Base-by-base conservation (phyloP, 1,140 invertebrate species). In the Caenorhabditis elegans region DNA sequence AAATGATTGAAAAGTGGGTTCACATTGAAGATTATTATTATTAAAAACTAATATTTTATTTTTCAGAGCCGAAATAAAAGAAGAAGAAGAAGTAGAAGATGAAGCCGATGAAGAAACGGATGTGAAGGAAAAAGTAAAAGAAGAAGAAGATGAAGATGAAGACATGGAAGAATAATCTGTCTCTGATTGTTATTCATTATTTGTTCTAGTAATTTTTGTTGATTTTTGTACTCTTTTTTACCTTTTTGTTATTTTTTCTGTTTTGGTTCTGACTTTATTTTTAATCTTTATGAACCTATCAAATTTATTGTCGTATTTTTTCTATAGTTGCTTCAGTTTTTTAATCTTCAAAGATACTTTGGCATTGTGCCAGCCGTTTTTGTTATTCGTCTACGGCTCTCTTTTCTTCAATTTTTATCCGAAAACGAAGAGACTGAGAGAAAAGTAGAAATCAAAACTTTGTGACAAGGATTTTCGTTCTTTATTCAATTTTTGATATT, bases 101-200 rank as follows among this genome's bases (percentile, higher is more conserved):
- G 47, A 17, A 11, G 26, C 17, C 10, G 51, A 70, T 11, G 60
- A 70, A 43, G 8, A 5, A 3, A 26, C 19, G 10, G n/a, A 31
- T 5, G 53, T n/a, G 17, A n/a, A 39, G 13, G 34, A 31, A 39
- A 34, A 36, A 70, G 34, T 70, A 13, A 24, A 22, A 15, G 34
- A 43, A 6, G 34, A 39, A 39, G 60, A 70, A 22, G n/a, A 31
- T 6, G 34, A 70, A 22, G 34, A 70, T 2, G 60, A 70, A 39
- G 60, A 70, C 22, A 70, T 70, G 60, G 60, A 70, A 70, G 60
- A 70, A n/a, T 70, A 19, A 55, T n/a, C n/a, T n/a, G n/a, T n/a
- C n/a, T n/a, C n/a, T n/a, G n/a, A n/a, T n/a, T n/a, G n/a, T n/a
- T n/a, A n/a, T 26, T 28, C 15, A 0, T 22, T 39, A 5, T 11